Conservation (phyloP, 2,888 invertebrate genomes). For the Lithophane socia region DNA sequence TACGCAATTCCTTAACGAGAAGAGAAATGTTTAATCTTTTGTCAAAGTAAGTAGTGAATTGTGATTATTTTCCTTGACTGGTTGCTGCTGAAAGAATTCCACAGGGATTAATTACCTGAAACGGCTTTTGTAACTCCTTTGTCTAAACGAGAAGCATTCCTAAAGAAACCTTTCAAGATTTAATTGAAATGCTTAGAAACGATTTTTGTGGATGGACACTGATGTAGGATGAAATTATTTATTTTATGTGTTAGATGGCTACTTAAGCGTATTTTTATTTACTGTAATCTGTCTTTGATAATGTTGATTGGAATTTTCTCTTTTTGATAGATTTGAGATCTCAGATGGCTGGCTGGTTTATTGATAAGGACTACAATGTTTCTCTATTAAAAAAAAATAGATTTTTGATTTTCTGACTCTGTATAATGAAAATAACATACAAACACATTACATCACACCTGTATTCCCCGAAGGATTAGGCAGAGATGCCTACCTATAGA, state of each 20-base stretch:
- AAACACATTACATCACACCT: not conserved
- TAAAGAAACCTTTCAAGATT: conserved; percentile 79
- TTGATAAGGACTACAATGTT: not conserved
- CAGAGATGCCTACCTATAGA: not conserved
- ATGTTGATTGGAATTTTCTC: not conserved
- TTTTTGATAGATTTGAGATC: not conserved
- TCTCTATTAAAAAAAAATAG: too few relatives aligned
- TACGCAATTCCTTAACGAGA: conserved; percentile 58
- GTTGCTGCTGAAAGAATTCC: conserved; percentile 82
- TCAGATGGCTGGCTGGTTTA: not conserved
- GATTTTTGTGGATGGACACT: conserved; percentile 75
- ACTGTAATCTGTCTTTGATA: conserved; percentile 17
- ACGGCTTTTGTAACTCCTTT: conserved; percentile 81
- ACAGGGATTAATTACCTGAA: conserved; percentile 85
- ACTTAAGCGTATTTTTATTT: not conserved
- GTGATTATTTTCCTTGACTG: conserved; percentile 79
- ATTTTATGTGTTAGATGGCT: conserved; percentile 48
- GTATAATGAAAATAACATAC: not conserved
- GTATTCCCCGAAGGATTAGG: not conserved
- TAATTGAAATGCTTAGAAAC: conserved; percentile 82
- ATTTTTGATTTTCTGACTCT: not conserved
- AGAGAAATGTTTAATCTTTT: conserved; percentile 73
- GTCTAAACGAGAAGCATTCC: conserved; percentile 79
- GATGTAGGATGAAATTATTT: conserved; percentile 64
- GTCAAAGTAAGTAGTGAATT: conserved; percentile 72